Evolutionary conservation across 2,797 vertebrate genomes (phyloP), one percentile per base, ranked within the genome.

Genomic region (Acrossocheilus fasciatus): DNA sequence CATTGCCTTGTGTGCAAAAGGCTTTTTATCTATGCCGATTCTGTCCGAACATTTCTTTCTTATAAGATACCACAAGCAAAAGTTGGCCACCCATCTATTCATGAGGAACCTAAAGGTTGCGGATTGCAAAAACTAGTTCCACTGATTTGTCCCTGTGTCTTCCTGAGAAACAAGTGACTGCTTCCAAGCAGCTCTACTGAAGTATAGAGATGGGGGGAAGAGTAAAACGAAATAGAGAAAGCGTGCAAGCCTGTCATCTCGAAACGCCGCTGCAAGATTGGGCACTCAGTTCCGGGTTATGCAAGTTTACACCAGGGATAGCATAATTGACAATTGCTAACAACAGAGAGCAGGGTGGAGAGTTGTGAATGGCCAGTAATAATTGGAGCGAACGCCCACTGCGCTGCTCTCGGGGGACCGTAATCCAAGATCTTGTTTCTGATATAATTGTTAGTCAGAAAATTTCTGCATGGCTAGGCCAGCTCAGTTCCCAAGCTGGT

Each of bases 361-460:
- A 94, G 95, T 95, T 95, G 95, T 96, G 95, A 96, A 95, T 96
- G 95, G 95, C 95, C 95, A 93, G 95, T 96, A 95, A 96, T 96
- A 95, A 96, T 96, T 96, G 95, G 95, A 95, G 95, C 94, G 94
- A 95, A 96, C 95, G 93, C 95, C 95, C 94, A 95, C 95, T 94
- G 94, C 92, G 94, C 95, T 90, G 88, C 91, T 94, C 95, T 93
- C 96, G 9, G 85, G 95, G 94, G 96, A 95, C 92, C 89, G 93
- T 96, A 96, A 96, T 96, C 96, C 95, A 93, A 96, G 95, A 96
- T 96, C 94, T 95, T 96, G 95, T 96, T 96, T 95, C 96, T 96
- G 96, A 96, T 96, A 96, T 96, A 96, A 96, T 96, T 96, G 96
- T 96, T 96, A 96, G 96, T 96, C 95, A 95, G 95, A 96, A 95